A percentile compares a stretch with the other conserved stretches of the same genome.
Evolutionary conservation across 2,888 invertebrate genomes (phyloP).

Genomic region (Tipula helvola): DNA sequence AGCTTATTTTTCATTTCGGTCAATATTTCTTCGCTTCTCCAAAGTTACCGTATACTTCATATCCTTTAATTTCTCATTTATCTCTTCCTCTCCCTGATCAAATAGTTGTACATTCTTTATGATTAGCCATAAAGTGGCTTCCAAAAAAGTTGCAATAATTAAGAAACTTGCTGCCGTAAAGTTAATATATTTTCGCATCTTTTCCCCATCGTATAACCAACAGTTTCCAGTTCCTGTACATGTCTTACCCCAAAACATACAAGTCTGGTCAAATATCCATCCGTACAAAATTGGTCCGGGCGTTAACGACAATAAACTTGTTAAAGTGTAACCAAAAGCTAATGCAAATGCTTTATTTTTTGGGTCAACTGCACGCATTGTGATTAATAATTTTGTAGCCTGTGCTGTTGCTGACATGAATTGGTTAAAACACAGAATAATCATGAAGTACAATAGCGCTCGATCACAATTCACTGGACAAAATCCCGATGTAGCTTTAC

Average conservation of each 20-base stretch:
- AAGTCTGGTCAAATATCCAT: not conserved
- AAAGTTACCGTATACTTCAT: not conserved
- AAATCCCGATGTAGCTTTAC: slow-evolving; percentile 38
- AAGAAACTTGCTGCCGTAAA: slow-evolving; percentile 40
- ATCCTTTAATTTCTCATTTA: not conserved
- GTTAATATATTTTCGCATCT: slow-evolving; percentile 36
- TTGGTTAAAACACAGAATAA: slow-evolving; percentile 34
- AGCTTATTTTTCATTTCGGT: not conserved
- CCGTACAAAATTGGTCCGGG: slow-evolving; percentile 40
- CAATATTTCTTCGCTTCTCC: not conserved
- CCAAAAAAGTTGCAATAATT: not conserved
- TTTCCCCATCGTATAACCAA: slow-evolving; percentile 49
- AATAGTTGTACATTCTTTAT: not conserved
- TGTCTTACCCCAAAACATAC: not conserved
- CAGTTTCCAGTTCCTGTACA: slow-evolving; percentile 39
- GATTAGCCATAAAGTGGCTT: not conserved
- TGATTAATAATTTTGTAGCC: not conserved
- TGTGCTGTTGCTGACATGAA: not conserved
- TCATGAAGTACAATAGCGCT: slow-evolving; percentile 41
- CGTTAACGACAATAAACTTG: slow-evolving; percentile 51
- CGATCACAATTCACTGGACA: slow-evolving; percentile 44
- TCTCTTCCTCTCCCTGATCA: not conserved
- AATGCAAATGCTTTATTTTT: slow-evolving; percentile 43
- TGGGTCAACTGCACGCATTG: slow-evolving; percentile 35
- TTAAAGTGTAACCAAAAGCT: slow-evolving; percentile 44